Base-by-base conservation (phyloP, 2,888 invertebrate species). In the Cyaniris semiargus region DNA sequence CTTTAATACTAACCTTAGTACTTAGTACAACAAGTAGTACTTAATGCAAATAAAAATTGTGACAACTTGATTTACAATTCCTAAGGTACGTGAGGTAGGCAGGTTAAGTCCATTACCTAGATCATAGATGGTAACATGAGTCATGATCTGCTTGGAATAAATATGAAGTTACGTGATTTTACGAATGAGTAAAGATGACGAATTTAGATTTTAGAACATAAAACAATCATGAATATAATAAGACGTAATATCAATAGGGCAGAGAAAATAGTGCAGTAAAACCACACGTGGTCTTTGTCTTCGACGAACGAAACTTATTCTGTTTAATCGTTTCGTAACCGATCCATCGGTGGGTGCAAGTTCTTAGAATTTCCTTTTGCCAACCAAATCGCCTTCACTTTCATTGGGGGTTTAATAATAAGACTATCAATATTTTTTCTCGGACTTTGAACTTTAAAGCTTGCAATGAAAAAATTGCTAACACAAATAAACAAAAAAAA, bases 261-360 rank as follows among this genome's bases (percentile, higher is more conserved):
- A 18, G 15, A 53, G 18, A 53, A 53, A 53, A 18, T 18, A 53
- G 15, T 48, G 15, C 13, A 15, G 18, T 15, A 13, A 53, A 53
- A 53, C 53, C 53, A 15, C 53, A 18, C 53, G 53, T 77, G 77
- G 53, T 66, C 78, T 77, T 79, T 79, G 78, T 31, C 74, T 82
- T 83, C 81, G 77, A 7, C 23, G 80, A 81, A 83, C 79, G 80
- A 81, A 82, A 81, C 53, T 77, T 76, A 76, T 78, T 76, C 75
- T 56, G 74, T 74, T 72, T 21, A 74, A 23, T 74, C 48, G 23
- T 44, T 48, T 7, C 48, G 44, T 48, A 74, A 21, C 44, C 15
- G 8, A 48, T 72, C 23, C 74, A 27, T 18, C 13, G 38, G 34
- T 71, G 34, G 71, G 38, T n/a, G n/a, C 38, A 71, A 38, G 71